Percentiles rank a stretch among this genome's conserved stretches.
Conservation (phyloP, 2,888 invertebrate genomes). For the Onchidella celtica region DNA sequence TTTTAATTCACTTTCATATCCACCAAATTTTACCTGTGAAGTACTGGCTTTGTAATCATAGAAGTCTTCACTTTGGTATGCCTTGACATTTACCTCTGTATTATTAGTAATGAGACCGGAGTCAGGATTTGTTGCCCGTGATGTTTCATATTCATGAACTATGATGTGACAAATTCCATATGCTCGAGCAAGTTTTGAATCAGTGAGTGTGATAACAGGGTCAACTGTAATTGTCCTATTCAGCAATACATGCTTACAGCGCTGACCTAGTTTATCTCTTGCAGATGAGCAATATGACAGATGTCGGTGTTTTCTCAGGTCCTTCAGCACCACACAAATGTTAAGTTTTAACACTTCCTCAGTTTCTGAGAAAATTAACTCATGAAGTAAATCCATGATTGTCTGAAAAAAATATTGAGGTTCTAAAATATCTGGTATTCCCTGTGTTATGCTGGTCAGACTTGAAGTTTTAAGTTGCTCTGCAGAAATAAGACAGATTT, state of each 20-base stretch:
- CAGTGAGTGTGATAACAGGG: conserved; percentile 56
- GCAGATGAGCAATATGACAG: not conserved
- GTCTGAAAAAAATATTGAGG: too few relatives aligned
- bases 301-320: not conserved
- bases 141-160: conserved; percentile 50
- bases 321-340: conserved; percentile 10
- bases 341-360: too few relatives aligned
- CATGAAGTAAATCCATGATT: too few relatives aligned
- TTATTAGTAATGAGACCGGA: conserved; percentile 49
- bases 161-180: conserved; percentile 65
- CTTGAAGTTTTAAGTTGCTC: too few relatives aligned
- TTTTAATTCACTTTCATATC: conserved; percentile 60
- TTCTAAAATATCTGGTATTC: too few relatives aligned
- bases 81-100: conserved; percentile 61
- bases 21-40: conserved; percentile 58
- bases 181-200: conserved; percentile 58
- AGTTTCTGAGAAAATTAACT: too few relatives aligned
- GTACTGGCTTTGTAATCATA: conserved; percentile 53
- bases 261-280: conserved; percentile 20
- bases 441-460: too few relatives aligned
- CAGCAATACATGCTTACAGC: conserved; percentile 60
- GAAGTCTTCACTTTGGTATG: conserved; percentile 65
- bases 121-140: conserved; percentile 12
- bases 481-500: too few relatives aligned
- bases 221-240: conserved; percentile 56